phyloP scores from a whole-genome alignment of 2,113 vertebrate genomes.

The Laticauda colubrina region DNA sequence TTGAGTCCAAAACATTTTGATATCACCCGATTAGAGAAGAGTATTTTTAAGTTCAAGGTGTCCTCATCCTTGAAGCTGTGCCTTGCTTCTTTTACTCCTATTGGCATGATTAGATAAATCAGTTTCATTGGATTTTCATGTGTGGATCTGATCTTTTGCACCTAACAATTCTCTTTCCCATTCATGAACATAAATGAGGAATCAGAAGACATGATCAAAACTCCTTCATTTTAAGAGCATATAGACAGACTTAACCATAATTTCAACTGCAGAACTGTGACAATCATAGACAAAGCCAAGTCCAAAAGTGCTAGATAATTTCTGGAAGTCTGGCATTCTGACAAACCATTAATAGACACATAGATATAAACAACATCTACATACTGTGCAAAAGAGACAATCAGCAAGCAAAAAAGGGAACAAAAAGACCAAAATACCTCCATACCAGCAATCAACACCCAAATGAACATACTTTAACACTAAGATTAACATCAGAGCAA shows the following conservation, averaged over 20 bases:
- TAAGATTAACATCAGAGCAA: background rate
- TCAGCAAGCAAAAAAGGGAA: background rate
- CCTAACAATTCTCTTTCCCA: background rate
- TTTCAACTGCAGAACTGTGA: background rate
- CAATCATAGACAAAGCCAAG: background rate
- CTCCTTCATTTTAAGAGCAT: background rate
- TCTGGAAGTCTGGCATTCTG: background rate
- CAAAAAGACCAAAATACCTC: background rate
- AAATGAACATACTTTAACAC: background rate
- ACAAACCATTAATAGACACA: background rate
- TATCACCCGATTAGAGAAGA: background rate
- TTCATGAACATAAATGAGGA: background rate
- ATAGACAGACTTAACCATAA: background rate
- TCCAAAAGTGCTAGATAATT: background rate
- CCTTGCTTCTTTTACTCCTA: constrained; percentile 19
- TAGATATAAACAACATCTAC: background rate
- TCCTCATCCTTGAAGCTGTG: constrained; percentile 1
- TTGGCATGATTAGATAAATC: background rate
- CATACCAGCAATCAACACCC: background rate
- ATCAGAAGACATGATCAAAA: background rate
- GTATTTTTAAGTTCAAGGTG: constrained; percentile 7
- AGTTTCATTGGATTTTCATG: background rate
- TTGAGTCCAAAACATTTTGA: background rate
- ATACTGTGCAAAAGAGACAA: background rate
- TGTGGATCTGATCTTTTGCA: background rate